Conservation (phyloP, 2,888 invertebrate genomes). For the Eulithis prunata region DNA sequence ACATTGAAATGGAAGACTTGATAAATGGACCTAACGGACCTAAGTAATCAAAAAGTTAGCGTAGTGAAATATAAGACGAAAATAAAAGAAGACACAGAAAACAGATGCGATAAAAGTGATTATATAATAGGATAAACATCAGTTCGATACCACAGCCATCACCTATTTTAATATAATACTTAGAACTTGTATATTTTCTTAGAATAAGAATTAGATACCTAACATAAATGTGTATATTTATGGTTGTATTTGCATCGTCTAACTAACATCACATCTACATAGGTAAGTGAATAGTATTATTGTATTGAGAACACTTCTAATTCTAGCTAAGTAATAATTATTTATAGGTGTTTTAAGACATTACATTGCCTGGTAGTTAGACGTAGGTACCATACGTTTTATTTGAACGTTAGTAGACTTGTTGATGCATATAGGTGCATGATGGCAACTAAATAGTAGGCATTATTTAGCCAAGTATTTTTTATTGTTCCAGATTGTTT, state of each 20-base stretch:
- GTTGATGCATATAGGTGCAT: slow-evolving; percentile 7
- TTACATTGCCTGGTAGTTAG: slow-evolving; percentile 30
- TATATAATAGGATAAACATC: slow-evolving; percentile 67
- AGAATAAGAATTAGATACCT: slow-evolving; percentile 59
- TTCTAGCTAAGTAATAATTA: slow-evolving; percentile 25
- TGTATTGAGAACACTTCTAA: slow-evolving; percentile 33
- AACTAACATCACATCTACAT: slow-evolving; percentile 39
- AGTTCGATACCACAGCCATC: slow-evolving; percentile 83
- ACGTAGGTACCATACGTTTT: slow-evolving; percentile 65
- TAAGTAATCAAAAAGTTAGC: slow-evolving; percentile 57
- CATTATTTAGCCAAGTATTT: neutral
- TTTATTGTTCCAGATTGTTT: neutral
- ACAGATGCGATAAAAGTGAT: slow-evolving; percentile 61
- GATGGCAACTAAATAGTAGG: too few relatives aligned
- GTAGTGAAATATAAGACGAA: neutral
- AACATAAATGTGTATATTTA: slow-evolving; percentile 46
- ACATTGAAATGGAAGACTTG: slow-evolving; percentile 81
- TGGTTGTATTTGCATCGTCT: slow-evolving; percentile 37
- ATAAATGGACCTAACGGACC: slow-evolving; percentile 73
- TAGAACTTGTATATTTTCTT: slow-evolving; percentile 74
- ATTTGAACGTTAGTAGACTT: slow-evolving; percentile 53
- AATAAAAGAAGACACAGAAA: neutral
- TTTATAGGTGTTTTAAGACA: slow-evolving; percentile 12
- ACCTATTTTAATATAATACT: slow-evolving; percentile 70
- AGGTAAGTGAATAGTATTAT: slow-evolving; percentile 29